Base-by-base conservation (phyloP, 2,797 vertebrate species). In the Diceros bicornis region DNA sequence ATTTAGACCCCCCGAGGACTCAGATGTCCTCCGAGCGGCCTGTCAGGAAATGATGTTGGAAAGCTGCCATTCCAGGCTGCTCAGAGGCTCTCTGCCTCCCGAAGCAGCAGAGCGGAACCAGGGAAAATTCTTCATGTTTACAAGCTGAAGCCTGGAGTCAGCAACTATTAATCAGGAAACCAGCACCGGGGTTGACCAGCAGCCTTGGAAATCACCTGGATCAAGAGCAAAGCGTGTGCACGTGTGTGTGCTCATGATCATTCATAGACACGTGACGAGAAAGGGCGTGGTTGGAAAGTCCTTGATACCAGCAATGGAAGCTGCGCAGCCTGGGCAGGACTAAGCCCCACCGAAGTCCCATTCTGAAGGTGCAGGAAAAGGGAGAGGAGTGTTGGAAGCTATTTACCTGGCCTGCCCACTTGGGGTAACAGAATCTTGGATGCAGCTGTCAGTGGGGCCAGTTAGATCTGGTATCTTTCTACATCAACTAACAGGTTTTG, bases 1-100 rank as follows among this genome's bases (percentile, higher is more conserved):
- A 90, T 57, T 77, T 41, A 88, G 81, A 85, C 47, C 66, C 71
- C 97, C 93, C 37, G 14, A 96, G 95, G 96, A 69, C 83, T 61
- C 44, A 13, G 0, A 79, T 61, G 91, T 93, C 97, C 92, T 90
- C 94, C 27, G 37, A 77, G 82, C 96, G 86, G 98, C 71, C 81
- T 81, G 21, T 34, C 83, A 78, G 92, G 93, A 98, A 97, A 92
- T 37, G 86, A 93, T 13, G 7, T 32, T 34, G 89, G 68, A 55
- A 75, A 83, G 62, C 50, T 10, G 78, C 82, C 85, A 64, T 12
- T 84, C 84, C 85, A 25, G 59, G 50, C 29, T 32, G 44, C 34
- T 34, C 72, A 4, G 18, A 72, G 41, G 37, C 1, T 71, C 55
- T 91, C 27, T 21, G 50, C 41, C 17, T 37, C 32, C 41, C 7